Evolutionary conservation across 2,797 vertebrate species (phyloP).

Genomic region (Microhierax caerulescens): DNA sequence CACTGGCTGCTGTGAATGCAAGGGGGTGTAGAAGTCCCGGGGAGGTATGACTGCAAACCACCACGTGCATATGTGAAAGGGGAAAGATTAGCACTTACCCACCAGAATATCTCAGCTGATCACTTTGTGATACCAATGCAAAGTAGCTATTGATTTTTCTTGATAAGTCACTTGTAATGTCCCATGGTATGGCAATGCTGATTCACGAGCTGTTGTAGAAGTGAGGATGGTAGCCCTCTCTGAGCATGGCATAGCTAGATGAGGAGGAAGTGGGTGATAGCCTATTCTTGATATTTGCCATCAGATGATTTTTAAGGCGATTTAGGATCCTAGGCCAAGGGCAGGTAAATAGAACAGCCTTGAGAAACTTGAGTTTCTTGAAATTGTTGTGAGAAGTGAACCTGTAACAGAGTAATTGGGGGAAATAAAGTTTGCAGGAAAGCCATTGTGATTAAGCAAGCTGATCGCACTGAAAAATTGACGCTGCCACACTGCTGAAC

Average conservation of each 20-base stretch:
- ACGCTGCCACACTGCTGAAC: not conserved
- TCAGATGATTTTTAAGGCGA: not conserved
- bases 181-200: not conserved
- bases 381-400: not conserved
- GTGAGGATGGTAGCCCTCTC: not conserved
- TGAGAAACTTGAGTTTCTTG: not conserved
- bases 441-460: not conserved
- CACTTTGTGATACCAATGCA: not conserved
- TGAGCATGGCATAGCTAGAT: not conserved
- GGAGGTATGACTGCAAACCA: not conserved
- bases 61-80: not conserved
- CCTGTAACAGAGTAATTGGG: not conserved
- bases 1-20: not conserved
- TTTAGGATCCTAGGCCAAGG: not conserved
- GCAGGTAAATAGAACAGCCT: not conserved
- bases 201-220: not conserved
- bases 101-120: not conserved
- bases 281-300: not conserved
- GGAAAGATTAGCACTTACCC: not conserved
- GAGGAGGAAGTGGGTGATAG: not conserved
- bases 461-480: not conserved
- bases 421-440: not conserved
- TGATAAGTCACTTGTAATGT: not conserved
- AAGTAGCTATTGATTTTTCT: not conserved
- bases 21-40: rapidly evolving